Percentiles rank a stretch among this genome's conserved stretches.
These are phyloP conservation scores for Phlogophora meticulosa DNA, from an alignment of 2,888 invertebrate species.

Conservation along the genomic window DNA sequence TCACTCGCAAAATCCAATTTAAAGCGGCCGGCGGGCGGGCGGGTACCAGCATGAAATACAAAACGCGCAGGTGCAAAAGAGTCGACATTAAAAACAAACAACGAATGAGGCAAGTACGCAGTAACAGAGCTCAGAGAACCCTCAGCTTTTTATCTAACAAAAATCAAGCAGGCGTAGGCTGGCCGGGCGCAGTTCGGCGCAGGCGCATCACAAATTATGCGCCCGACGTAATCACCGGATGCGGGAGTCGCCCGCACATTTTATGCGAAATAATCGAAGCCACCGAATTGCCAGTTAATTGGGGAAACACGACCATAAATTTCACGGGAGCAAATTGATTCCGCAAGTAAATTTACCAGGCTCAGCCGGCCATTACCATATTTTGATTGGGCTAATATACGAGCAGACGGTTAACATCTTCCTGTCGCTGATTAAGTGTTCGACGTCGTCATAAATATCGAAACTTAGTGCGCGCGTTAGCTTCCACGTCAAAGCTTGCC, in stretches of 20 bases:
- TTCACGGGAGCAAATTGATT: slow-evolving; percentile 87
- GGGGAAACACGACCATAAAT: slow-evolving; percentile 88
- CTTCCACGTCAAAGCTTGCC: slow-evolving; percentile 70
- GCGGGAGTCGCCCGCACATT: slow-evolving; percentile 90
- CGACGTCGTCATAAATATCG: slow-evolving; percentile 79
- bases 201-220: slow-evolving; percentile 90
- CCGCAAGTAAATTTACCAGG: slow-evolving; percentile 77
- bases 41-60: slow-evolving; percentile 78
- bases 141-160: slow-evolving; percentile 87
- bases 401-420: slow-evolving; percentile 82
- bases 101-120: slow-evolving; percentile 78
- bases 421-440: slow-evolving; percentile 84
- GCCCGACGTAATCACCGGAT: slow-evolving; percentile 89
- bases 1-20: slow-evolving; percentile 79
- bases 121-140: slow-evolving; percentile 62
- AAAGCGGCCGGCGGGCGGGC: slow-evolving; percentile 66
- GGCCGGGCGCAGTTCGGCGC: slow-evolving; percentile 77
- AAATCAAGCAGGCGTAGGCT: slow-evolving; percentile 81
- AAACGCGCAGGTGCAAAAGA: slow-evolving; percentile 88
- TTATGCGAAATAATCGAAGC: slow-evolving; percentile 90
- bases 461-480: slow-evolving; percentile 75
- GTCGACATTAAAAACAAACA: slow-evolving; percentile 85
- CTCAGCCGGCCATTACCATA: slow-evolving; percentile 82
- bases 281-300: slow-evolving; percentile 91
- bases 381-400: slow-evolving; percentile 88